Percentiles rank a stretch among this genome's conserved stretches.
phyloP scores from a whole-genome alignment of 1,140 invertebrate species.

The Aethina tumida region DNA sequence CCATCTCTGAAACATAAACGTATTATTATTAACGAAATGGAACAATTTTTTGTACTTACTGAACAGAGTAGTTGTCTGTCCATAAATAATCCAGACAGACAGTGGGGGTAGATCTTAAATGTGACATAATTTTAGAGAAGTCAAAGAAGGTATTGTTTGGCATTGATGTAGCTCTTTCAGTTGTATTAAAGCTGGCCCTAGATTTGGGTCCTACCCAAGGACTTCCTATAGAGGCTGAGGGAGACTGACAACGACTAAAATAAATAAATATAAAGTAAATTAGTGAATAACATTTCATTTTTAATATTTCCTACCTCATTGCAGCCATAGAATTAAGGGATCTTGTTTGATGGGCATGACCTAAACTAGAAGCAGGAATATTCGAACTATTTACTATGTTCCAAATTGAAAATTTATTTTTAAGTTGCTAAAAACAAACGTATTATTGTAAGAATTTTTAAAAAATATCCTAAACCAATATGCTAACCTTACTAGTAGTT shows the following conservation, averaged over 20 bases:
- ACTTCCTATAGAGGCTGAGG: slow-evolving; percentile 19
- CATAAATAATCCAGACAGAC: slow-evolving; percentile 82
- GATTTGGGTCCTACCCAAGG: slow-evolving; percentile 16
- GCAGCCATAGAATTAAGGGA: slow-evolving; percentile 54
- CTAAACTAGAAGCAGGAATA: slow-evolving; percentile 15
- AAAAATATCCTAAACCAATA: neutral
- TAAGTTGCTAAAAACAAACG: slow-evolving; percentile 22
- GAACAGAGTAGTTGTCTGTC: slow-evolving; percentile 53
- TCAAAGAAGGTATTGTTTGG: slow-evolving; percentile 22
- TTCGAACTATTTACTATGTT: slow-evolving; percentile 19
- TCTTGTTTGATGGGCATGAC: slow-evolving; percentile 35
- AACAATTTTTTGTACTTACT: slow-evolving; percentile 16
- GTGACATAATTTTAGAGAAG: slow-evolving; percentile 19
- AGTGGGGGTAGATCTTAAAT: slow-evolving; percentile 51
- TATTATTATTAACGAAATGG: slow-evolving; percentile 3
- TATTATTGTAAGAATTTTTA: neutral
- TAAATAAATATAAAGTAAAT: slow-evolving; percentile 9
- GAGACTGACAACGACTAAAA: slow-evolving; percentile 32
- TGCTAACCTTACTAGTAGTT: too few species aligned
- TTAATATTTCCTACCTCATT: slow-evolving; percentile 28
- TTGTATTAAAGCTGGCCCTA: neutral
- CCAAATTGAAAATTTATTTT: slow-evolving; percentile 25
- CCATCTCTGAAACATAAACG: slow-evolving; percentile 34
- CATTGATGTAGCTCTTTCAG: slow-evolving; percentile 1
- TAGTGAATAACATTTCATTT: slow-evolving; percentile 5